Evolutionary conservation across 2,797 vertebrate genomes (phyloP), one percentile per base, ranked within the genome.

Genomic region (Pitangus sulphuratus): DNA sequence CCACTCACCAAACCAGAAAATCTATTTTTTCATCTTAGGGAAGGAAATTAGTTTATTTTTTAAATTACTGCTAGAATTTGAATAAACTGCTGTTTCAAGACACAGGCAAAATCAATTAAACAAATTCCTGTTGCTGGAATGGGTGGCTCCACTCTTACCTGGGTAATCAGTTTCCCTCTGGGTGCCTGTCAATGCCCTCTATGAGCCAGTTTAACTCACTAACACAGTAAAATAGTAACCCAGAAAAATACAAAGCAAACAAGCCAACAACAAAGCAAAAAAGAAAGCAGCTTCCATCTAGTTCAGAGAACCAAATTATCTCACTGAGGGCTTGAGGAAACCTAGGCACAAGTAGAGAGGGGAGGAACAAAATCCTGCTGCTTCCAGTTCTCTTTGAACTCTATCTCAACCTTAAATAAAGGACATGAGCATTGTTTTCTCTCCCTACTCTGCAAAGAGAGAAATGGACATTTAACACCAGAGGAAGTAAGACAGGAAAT

Each of bases 351-450:
- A 60, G 15, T 20, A 91, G 7, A 92, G 18, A 66, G 7, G 13
- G 31, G 30, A 77, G 20, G 15, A 87, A 75, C 8, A 70, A 89
- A 95, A 85, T n/a, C 39, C 48, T 5, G 2, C 37, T 42, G 54
- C 44, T 74, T 51, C 4, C 25, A 83, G 3, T 15, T 71, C 31
- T 50, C 33, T 78, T 66, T 21, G 69, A 87, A 69, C 39, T 50
- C 0, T 11, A 40, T 37, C 50, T 91, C 50, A 78, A 45, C 19
- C 50, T 72, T 35, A 78, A 79, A 66, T 24, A 57, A 88, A 72
- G 22, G 24, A 33, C 3, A 4, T 0, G 0, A 61, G 15, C 53
- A 45, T 45, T 0, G 0, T 40, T 60, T 93, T 76, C 47, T 56
- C 76, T 81, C 53, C 64, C 53, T 80, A 1, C 28, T 75, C 57